Percentiles rank a stretch among this genome's conserved stretches.
Evolutionary conservation across 2,888 invertebrate species (phyloP).

Genomic region (Acrobeloides nanus): DNA sequence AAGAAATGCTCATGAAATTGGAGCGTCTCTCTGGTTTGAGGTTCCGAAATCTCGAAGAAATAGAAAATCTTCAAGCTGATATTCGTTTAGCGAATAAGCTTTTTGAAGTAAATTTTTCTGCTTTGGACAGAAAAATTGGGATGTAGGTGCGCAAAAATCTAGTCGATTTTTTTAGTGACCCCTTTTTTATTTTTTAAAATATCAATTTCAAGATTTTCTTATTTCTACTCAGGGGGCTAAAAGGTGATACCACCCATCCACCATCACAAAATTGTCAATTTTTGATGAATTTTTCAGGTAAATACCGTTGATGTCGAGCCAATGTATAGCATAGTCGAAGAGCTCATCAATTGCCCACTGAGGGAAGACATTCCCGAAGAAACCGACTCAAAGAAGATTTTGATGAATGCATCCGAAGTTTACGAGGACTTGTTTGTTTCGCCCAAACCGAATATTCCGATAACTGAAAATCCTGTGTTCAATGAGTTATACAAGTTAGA

Average conservation of each 20-base stretch:
- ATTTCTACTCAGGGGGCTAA: not conserved
- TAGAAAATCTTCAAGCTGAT: conserved; percentile 16
- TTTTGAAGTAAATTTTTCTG: conserved; percentile 21
- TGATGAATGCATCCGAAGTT: conserved; percentile 11
- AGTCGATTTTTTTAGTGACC: no score
- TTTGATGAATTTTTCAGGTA: conserved; percentile 12
- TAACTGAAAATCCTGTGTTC: not conserved
- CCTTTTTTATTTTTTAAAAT: no score
- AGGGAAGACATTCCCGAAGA: conserved; percentile 14
- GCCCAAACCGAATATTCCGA: conserved; percentile 9
- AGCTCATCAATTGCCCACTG: conserved; percentile 20
- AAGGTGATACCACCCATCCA: not conserved
- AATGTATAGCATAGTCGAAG: conserved; percentile 24
- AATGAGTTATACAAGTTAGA: no score
- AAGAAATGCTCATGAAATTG: no score
- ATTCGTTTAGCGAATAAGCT: conserved; percentile 17
- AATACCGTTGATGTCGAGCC: no score
- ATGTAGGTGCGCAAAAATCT: no score
- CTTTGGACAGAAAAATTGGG: no score
- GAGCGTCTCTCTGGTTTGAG: conserved; percentile 14
- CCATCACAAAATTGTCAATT: not conserved
- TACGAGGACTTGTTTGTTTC: conserved; percentile 21
- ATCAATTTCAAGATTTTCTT: not conserved
- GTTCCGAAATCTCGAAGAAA: conserved; percentile 10
- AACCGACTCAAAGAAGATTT: conserved; percentile 11